Evolutionary conservation across 2,888 invertebrate species (phyloP), one percentile per base, ranked within the genome.

Genomic region (Cheilosia pagana): DNA sequence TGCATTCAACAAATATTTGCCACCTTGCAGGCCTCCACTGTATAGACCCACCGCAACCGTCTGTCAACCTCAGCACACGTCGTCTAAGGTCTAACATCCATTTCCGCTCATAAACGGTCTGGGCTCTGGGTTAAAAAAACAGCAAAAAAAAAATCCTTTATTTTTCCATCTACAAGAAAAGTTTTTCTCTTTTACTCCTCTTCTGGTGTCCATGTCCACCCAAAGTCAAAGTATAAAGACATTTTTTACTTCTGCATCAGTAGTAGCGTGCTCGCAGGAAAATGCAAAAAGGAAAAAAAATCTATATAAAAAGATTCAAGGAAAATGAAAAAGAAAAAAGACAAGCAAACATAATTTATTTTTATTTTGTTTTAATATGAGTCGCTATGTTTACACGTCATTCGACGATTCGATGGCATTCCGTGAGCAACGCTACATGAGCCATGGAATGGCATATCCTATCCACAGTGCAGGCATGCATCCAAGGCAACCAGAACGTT

Each of bases 361-460:
- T 82, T 72, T 82, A 78, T 83, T 68, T 83, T 78, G 74, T 78
- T 78, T 78, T 83, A 78, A 83, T 83, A 83, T 74, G 72, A 83
- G 68, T 78, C 72, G 82, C 72, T 57, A 67, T 83, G 82, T 83
- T 83, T 78, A 83, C 82, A 83, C 82, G 78, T 78, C 72, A 83
- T 78, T 78, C 78, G 72, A 78, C 78, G 68, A 74, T 74, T 83
- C 72, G 57, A 83, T 78, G 82, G 82, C 62, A 78, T 78, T 82
- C 82, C 82, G 72, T 78, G 70, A 75, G 67, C 75, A 68, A 35
- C 35, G 35, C 35, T 35, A 35, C 12, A 12, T 10, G 35, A 39
- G 55, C 35, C 60, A 70, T 43, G 43, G 68, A 62, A 48, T 70
- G 45, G 63, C 28, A 25, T 28, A 53, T 25, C 53, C 28, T 35